Evolutionary conservation across 1,140 invertebrate species (phyloP), one percentile per base, ranked within the genome.

Genomic region (Papilio dardanus): DNA sequence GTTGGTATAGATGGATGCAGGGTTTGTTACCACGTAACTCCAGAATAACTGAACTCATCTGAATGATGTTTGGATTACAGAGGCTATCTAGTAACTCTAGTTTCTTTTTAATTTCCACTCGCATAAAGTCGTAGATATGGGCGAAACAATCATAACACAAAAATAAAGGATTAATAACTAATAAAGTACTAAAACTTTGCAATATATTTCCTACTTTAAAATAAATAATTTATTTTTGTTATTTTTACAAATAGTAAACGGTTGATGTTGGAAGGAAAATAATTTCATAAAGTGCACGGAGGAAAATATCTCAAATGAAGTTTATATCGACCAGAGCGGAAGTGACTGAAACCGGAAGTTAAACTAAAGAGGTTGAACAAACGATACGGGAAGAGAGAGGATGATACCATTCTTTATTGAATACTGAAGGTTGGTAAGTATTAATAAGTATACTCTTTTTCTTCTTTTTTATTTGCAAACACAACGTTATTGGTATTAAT

Each of bases 371-470:
- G 91, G 89, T 92, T 92, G 90, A 90, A 92, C 91, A 92, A 92
- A 92, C 91, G 89, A 87, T 86, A 89, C 85, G 91, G 91, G 87
- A 86, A 86, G 84, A 80, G 85, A 86, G 87, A 84, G 85, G 83
- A 88, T 62, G 24, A 28, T 86, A 85, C 89, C 86, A 85, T 81
- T 81, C 86, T 90, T 86, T 83, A 85, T 85, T 85, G 88, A 92
- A 92, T 92, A 92, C 90, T 92, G 92, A 92, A 92, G 87, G 88
- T 91, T 69, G 84, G 86, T 89, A 90, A 92, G 92, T 91, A 28
- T 62, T 46, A 19, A 19, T 46, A 7, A 7, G n/a, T n/a, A 46
- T 46, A n/a, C 42, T 46, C 16, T 46, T 46, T 2, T 42, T 46
- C n/a, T 46, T 7, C 16, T 46, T 46, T 19, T 46, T 19, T 46